These are phyloP conservation scores for Miichthys miiuy DNA, from an alignment of 2,797 vertebrate genomes.

Conservation along the genomic window DNA sequence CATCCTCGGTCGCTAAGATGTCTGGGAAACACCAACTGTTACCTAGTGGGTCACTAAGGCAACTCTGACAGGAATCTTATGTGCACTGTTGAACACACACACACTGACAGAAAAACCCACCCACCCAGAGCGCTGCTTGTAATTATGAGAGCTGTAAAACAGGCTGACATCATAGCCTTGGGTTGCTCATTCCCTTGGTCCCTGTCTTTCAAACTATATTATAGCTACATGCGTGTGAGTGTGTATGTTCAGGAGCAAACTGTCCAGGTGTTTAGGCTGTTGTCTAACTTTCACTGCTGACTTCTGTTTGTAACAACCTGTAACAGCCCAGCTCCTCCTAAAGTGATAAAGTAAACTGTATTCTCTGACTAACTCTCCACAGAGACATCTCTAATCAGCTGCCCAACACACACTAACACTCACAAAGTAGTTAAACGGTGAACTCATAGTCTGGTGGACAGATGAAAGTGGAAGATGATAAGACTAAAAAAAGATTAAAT, in stretches of 20 bases:
- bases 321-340: conserved; percentile 3
- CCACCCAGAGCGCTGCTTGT: conserved; percentile 64
- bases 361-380: conserved; percentile 2
- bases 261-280: conserved; percentile 57
- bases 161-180: conserved; percentile 77
- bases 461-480: conserved; percentile 23
- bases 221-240: conserved; percentile 7
- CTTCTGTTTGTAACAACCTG: conserved; percentile 27
- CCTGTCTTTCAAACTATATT: conserved; percentile 50
- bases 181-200: conserved; percentile 58
- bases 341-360: conserved; percentile 17
- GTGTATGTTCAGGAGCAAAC: conserved; percentile 13
- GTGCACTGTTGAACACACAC: conserved; percentile 50
- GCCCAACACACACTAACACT: not conserved
- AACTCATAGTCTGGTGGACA: conserved; percentile 36
- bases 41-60: conserved; percentile 64
- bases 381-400: conserved; percentile 19
- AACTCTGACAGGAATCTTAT: conserved; percentile 68
- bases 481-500: conserved; percentile 14
- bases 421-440: conserved; percentile 30
- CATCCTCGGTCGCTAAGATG: conserved; percentile 51
- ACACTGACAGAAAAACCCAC: conserved; percentile 60
- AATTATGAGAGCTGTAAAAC: conserved; percentile 79
- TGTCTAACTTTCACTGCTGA: conserved; percentile 44
- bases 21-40: conserved; percentile 65